Base-by-base conservation (phyloP, 2,797 vertebrate species). In the Darevskia mixta region DNA sequence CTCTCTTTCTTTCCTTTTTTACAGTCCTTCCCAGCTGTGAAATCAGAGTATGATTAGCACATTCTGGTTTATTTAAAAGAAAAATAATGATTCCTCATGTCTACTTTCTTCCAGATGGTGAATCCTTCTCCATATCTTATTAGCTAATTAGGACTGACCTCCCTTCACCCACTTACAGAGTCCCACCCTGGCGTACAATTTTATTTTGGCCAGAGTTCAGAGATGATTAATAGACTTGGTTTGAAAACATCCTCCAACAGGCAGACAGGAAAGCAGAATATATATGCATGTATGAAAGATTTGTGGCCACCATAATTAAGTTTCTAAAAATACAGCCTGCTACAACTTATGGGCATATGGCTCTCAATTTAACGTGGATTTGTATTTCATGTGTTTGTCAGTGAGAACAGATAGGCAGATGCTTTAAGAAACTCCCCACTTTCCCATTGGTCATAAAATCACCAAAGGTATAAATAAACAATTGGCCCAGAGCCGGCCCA, bases 121-220 rank as follows among this genome's bases (percentile, higher is more conserved):
- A 86, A 83, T 72, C 55, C 43, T 87, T 79, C 69, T 73, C 69
- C 35, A 75, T 80, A 67, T 85, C 82, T 80, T 80, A 67, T 87
- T 84, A 43, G 29, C 43, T 84, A 87, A 84, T 80, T 84, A 90
- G 43, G 77, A 79, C 43, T 80, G 86, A 85, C 69, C 76, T 87
- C 80, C 69, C 61, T 84, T 83, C 55, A 72, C 76, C 88, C 67
- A 87, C 15, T 66, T 69, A 25, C 43, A 84, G 45, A 84, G 87
- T 75, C 76, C 71, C 35, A 84, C 71, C 77, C 49, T 55, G 69
- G 67, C 43, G 71, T 29, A 84, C 64, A 79, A 72, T 88, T 83
- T 83, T 88, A 75, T 85, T 87, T 80, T 90, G 76, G 76, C 71
- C 86, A 84, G 67, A 75, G 67, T 90, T 87, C 80, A 84, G n/a